A percentile compares a stretch with the other conserved stretches of the same genome.
Evolutionary conservation across 2,113 vertebrate species (phyloP).

Genomic region (Corydoras maculifer): DNA sequence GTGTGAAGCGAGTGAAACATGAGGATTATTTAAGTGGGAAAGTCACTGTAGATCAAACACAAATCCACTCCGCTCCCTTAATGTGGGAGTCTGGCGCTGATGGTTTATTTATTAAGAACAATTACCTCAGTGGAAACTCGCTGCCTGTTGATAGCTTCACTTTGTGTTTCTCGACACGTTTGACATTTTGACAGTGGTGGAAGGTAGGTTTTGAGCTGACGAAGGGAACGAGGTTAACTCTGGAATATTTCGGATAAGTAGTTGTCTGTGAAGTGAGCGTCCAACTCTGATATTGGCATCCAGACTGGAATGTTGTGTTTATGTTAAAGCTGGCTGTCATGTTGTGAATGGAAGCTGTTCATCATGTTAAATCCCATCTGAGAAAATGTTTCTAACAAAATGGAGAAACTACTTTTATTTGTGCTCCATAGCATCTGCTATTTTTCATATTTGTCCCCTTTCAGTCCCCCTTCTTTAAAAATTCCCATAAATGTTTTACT

Average conservation of each 20-base stretch:
- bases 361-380: not conserved
- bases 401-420: not conserved
- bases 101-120: constrained; percentile 56
- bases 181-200: constrained; percentile 44
- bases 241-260: constrained; percentile 13
- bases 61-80: constrained; percentile 28
- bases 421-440: constrained; percentile 27
- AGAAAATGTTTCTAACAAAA: not conserved
- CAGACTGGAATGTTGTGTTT: constrained; percentile 5
- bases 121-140: constrained; percentile 67
- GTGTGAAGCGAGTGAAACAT: constrained; percentile 34
- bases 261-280: not conserved
- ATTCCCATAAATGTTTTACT: constrained; percentile 28
- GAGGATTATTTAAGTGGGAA: constrained; percentile 42
- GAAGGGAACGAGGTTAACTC: not conserved
- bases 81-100: constrained; percentile 49
- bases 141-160: constrained; percentile 56
- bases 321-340: constrained; percentile 8
- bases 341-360: not conserved
- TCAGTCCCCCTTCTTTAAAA: not conserved
- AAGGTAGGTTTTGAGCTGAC: constrained; percentile 1
- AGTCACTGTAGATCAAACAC: constrained; percentile 31
- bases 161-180: constrained; percentile 55
- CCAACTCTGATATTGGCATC: constrained; percentile 6
- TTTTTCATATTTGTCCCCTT: constrained; percentile 11